These are phyloP conservation scores for Petrophora chlorosata DNA, from an alignment of 2,888 invertebrate genomes.

Conservation along the genomic window DNA sequence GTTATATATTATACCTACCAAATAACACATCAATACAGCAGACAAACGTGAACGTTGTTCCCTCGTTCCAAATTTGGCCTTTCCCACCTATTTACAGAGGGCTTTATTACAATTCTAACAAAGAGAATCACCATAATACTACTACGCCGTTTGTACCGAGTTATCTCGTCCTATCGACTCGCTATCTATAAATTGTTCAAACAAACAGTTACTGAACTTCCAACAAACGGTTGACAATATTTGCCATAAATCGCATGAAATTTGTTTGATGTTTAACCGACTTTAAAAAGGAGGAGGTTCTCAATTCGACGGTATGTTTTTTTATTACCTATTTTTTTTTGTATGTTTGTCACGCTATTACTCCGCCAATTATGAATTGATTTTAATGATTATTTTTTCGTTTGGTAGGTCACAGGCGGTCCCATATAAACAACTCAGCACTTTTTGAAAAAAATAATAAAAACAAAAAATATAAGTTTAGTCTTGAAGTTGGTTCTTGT, in stretches of 20 bases:
- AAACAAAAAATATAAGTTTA: too few species aligned
- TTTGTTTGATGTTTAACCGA: background rate
- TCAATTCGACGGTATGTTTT: too few species aligned
- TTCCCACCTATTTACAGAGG: conserved; percentile 23
- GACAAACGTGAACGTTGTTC: background rate
- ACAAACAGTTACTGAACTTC: conserved; percentile 22
- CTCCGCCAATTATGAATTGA: too few species aligned
- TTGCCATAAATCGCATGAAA: too few species aligned
- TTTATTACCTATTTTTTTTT: too few species aligned
- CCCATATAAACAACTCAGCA: too few species aligned
- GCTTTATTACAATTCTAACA: conserved; percentile 27
- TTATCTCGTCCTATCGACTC: conserved; percentile 22
- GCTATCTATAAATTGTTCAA: conserved; percentile 39
- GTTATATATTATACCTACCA: background rate
- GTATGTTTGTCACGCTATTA: too few species aligned
- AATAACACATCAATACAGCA: conserved; percentile 5
- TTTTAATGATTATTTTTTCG: too few species aligned
- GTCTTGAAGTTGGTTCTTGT: too few species aligned
- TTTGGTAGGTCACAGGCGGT: too few species aligned
- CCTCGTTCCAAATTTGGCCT: conserved; percentile 8
- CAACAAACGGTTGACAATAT: too few species aligned
- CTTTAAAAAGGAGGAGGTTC: background rate
- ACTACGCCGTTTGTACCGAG: conserved; percentile 26
- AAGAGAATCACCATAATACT: conserved; percentile 28
- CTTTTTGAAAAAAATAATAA: too few species aligned